Evolutionary conservation across 2,888 invertebrate species (phyloP), one percentile per base, ranked within the genome.

Genomic region (Zonitis immaculata): DNA sequence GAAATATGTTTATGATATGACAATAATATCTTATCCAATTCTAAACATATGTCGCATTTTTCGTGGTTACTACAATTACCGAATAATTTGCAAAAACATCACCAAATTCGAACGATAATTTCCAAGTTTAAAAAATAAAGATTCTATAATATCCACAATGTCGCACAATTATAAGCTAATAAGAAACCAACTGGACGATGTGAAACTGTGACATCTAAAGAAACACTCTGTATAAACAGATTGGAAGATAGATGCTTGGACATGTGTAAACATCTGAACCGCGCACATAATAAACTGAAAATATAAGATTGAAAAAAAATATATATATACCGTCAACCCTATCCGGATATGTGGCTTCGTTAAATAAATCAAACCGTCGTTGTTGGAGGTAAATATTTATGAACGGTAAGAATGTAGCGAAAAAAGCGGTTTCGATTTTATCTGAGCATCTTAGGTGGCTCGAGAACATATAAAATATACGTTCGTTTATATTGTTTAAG

Each of bases 11-110:
- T 57, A 57, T 55, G 68, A 69, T 69, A 70, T 61, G 64, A 62
- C 65, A 66, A 64, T n/a, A n/a, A n/a, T 69, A 69, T 70, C 68
- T 70, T 69, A 69, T 69, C 69, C 70, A 66, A 64, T 67, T 67
- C 62, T 52, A 64, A 68, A 69, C 70, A 70, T 68, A 69, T 70
- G 70, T 66, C 62, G 60, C 60, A 55, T 62, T 64, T 57, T 58
- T 52, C 42, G 6, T 11, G 16, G n/a, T 45, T 14, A 6, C 18
- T 47, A 48, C n/a, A n/a, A n/a, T n/a, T 26, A 16, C 12, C 30
- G 25, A 7, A 16, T 42, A 48, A 48, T 42, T 39, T 14, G 39
- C 42, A 42, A 20, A 39, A 39, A 39, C 18, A 11, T 16, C 9
- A 9, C 35, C 16, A 35, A 18, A 35, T 35, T 18, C 22, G 22